These are phyloP conservation scores for Drosophila lacicola DNA, from an alignment of 2,888 invertebrate genomes.

Conservation along the genomic window DNA sequence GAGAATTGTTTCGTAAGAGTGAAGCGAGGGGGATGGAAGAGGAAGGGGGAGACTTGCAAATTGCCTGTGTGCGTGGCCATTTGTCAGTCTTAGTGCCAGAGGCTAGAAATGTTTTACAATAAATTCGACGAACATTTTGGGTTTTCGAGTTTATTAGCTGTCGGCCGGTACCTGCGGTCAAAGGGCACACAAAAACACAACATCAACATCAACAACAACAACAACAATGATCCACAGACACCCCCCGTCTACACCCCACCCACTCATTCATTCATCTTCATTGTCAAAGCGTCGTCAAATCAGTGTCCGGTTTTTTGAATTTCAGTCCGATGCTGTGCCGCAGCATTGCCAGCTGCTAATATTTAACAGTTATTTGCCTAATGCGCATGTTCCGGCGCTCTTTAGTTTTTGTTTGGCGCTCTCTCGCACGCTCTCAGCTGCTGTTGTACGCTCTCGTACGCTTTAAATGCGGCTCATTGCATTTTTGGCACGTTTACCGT, in stretches of 20 bases:
- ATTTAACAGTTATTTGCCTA: not conserved
- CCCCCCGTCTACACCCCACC: not conserved
- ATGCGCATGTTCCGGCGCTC: constrained; percentile 60
- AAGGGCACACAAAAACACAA: constrained; percentile 45
- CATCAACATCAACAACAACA: constrained; percentile 22
- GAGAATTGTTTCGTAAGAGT: too few species aligned
- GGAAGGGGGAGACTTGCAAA: constrained; percentile 58
- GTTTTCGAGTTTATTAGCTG: constrained; percentile 74
- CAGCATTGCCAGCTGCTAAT: constrained; percentile 66
- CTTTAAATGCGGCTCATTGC: constrained; percentile 38
- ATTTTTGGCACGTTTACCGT: constrained; percentile 50
- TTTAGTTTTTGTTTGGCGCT: not conserved
- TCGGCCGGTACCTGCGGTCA: constrained; percentile 73
- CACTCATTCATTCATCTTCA: constrained; percentile 69
- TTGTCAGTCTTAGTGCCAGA: constrained; percentile 74
- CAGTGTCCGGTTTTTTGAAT: constrained; percentile 59
- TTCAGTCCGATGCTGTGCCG: constrained; percentile 3
- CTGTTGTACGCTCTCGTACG: not conserved
- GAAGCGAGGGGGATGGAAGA: too few species aligned
- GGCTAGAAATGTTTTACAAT: constrained; percentile 70
- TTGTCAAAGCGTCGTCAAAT: constrained; percentile 71
- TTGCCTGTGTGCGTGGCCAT: constrained; percentile 72
- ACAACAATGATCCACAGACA: constrained; percentile 2
- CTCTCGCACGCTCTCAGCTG: constrained; percentile 8
- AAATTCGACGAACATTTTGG: constrained; percentile 73